Evolutionary conservation across 2,888 invertebrate species (phyloP), one percentile per base, ranked within the genome.

Genomic region (Diarsia brunnea): DNA sequence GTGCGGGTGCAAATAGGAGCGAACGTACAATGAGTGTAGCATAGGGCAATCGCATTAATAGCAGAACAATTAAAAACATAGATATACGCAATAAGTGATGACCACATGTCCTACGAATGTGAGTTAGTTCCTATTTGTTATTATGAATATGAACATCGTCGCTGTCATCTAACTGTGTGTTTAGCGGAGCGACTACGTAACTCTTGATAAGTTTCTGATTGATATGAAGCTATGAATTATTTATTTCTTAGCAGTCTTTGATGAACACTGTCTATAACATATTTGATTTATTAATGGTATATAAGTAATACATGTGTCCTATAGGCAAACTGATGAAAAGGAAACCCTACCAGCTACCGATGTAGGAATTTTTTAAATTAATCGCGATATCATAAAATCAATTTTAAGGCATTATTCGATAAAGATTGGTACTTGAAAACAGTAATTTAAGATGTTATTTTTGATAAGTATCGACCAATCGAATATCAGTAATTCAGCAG

Each of bases 1-100:
- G 86, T 87, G 86, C 88, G 87, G 75, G 89, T 89, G 89, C 90
- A 92, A 91, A 90, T 91, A 88, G 87, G 79, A 68, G 75, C 74
- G 69, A 73, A 89, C 84, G 76, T 87, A 89, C 88, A 85, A 89
- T 89, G 87, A 88, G 84, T 87, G 84, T 78, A 86, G 78, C 81
- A 75, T 80, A 87, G 84, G 83, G 84, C 81, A 81, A 86, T 87
- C 88, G 84, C 89, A 88, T 89, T 88, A 90, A 88, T 84, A 88
- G 86, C 83, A 84, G 82, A 89, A 89, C 84, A 88, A 90, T 88
- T 88, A 89, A 84, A 84, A 87, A 85, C 81, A 81, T 83, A 85
- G 84, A 84, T 82, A 82, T 79, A 90, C 88, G 86, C 87, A 88
- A 87, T 88, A 84, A 84, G 84, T 87, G 91, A 91, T 90, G 92